phyloP scores from a whole-genome alignment of 2,113 vertebrate genomes.

The Protobothrops flavoviridis region DNA sequence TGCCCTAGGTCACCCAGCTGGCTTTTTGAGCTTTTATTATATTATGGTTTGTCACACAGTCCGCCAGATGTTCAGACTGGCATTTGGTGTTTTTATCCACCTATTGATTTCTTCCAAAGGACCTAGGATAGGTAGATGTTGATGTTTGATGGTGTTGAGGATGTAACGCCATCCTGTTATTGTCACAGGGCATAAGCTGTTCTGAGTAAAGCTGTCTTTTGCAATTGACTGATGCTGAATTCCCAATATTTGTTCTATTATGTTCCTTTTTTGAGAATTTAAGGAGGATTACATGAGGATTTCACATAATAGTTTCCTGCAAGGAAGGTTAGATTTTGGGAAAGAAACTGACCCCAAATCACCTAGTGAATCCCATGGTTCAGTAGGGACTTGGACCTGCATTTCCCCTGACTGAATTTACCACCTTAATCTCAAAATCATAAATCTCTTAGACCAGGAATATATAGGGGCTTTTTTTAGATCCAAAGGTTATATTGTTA shows the following conservation, averaged over 20 bases:
- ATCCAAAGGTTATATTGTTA: slow-evolving; percentile 20
- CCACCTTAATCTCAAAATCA: neutral
- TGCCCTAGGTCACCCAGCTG: neutral
- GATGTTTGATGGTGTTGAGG: neutral
- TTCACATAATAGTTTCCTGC: neutral
- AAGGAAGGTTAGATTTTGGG: neutral
- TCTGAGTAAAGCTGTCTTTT: neutral
- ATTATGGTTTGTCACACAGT: neutral
- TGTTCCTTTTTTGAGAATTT: neutral
- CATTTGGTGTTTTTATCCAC: neutral
- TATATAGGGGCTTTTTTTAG: neutral
- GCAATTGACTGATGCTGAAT: neutral
- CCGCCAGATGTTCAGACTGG: neutral
- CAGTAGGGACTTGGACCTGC: neutral
- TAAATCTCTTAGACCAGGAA: neutral
- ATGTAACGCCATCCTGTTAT: neutral
- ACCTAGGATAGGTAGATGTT: neutral
- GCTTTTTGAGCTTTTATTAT: neutral
- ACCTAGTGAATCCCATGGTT: neutral
- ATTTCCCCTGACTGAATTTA: neutral
- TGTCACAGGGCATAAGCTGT: neutral
- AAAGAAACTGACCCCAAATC: neutral
- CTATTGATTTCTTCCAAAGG: neutral
- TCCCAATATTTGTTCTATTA: neutral
- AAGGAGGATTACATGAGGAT: neutral